Evolutionary conservation across 2,797 vertebrate genomes (phyloP).

Genomic region (Tolypeutes matacus): DNA sequence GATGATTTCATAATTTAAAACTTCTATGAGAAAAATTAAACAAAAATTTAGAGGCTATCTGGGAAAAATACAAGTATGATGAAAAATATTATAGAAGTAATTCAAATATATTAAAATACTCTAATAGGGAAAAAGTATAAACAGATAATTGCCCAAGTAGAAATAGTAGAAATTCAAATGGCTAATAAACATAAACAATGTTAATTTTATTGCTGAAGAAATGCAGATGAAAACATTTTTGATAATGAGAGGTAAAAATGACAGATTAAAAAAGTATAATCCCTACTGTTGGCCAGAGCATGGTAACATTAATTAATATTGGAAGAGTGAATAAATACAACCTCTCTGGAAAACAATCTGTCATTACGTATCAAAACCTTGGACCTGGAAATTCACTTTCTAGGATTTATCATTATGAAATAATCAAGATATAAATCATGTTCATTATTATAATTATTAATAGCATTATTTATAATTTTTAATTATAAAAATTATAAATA

Average conservation of each 20-base stretch:
- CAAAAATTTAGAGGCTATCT: neutral
- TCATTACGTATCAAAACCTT: neutral
- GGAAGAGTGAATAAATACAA: neutral
- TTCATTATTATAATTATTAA: no score
- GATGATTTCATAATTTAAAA: slow-evolving; percentile 4
- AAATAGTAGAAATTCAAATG: slow-evolving; percentile 32
- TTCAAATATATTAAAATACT: neutral
- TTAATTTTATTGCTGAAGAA: neutral
- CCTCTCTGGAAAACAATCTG: neutral
- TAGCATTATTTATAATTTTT: slow-evolving; percentile 40
- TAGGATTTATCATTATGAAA: neutral
- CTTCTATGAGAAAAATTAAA: neutral
- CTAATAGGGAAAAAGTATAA: neutral
- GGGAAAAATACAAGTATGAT: neutral
- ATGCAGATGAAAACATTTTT: neutral
- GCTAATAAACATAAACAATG: neutral
- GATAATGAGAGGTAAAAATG: neutral
- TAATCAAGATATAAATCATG: neutral
- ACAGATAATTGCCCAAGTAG: neutral
- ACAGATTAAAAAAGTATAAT: slow-evolving; percentile 4
- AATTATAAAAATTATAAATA: neutral
- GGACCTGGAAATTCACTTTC: neutral
- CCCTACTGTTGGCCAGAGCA: neutral
- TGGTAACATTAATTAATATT: neutral
- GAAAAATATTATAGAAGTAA: neutral